Conservation (phyloP, 2,888 invertebrate genomes). For the Athrips mouffetella region DNA sequence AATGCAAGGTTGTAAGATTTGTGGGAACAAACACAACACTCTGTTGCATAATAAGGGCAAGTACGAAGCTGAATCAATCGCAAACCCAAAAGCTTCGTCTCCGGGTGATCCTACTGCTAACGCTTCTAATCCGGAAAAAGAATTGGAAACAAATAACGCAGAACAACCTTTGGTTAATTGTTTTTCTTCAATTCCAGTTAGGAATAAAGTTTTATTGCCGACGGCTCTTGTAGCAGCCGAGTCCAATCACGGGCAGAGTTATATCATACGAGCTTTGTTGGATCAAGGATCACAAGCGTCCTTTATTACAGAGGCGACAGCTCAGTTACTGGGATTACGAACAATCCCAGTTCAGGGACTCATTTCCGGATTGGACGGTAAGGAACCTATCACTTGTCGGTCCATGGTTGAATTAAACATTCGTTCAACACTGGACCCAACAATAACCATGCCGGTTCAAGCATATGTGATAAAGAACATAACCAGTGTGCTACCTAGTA, state of each 20-base stretch:
- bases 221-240: conserved; percentile 24
- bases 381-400: background rate
- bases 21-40: conserved; percentile 2
- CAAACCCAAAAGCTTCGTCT: background rate
- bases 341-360: conserved; percentile 10
- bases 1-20: background rate
- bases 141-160: too few relatives aligned
- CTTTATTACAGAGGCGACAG: conserved; percentile 26
- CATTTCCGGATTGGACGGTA: conserved; percentile 23
- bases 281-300: conserved; percentile 30
- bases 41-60: background rate
- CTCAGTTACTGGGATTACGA: conserved; percentile 20
- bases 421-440: conserved; percentile 1
- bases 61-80: background rate
- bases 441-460: background rate
- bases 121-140: background rate
- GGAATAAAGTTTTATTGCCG: conserved; percentile 17
- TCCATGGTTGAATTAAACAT: background rate
- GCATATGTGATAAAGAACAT: conserved; percentile 8
- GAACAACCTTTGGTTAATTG: conserved; percentile 6
- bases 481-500: background rate
- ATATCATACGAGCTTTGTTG: conserved; percentile 23
- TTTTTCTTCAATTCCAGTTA: conserved; percentile 7
- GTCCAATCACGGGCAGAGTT: conserved; percentile 17
- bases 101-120: background rate